Evolutionary conservation across 2,113 vertebrate genomes (phyloP), one percentile per base, ranked within the genome.

Genomic region (Bujurquina vittata): DNA sequence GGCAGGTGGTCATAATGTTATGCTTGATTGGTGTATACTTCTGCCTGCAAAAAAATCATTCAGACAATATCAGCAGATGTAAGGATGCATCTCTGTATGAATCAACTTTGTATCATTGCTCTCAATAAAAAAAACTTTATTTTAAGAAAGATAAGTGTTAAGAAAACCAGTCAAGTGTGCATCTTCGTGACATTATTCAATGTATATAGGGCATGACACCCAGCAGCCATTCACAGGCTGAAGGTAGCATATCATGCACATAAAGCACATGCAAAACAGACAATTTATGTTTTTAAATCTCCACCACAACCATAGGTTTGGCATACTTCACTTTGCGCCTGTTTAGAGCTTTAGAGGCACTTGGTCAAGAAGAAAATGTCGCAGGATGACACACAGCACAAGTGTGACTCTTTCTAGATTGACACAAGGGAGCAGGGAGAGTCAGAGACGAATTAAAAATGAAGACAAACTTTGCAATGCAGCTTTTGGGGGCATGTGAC

Each of bases 401-500:
- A 59, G 23, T 58, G 18, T 22, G 10, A 56, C 33, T 54, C 10
- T 18, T 58, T 62, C 29, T 26, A 37, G n/a, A 83, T 31, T 52
- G 1, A 79, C 65, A 17, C 10, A 31, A 10, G 18, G 18, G 22
- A 67, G n/a, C 0, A 2, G 75, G 29, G 4, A 69, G 59, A 83
- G 72, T n/a, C 3, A 7, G 29, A 67, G 18, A 67, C n/a, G 12
- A 83, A 74, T 54, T 72, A 33, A 72, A 72, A 72, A 72, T 54
- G 1, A 72, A 54, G 26, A 72, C 17, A 6, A 35, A 79, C 57
- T 60, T 33, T 35, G 18, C 18, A 11, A 15, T 54, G 43, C 62
- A 81, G 56, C 17, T 75, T 87, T 59, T 60, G 15, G 35, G 62
- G 62, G 23, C 62, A 31, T 63, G 59, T 59, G 76, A 77, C 69